Evolutionary conservation across 2,113 vertebrate species (phyloP).

Genomic region (Percopsis transmontana): DNA sequence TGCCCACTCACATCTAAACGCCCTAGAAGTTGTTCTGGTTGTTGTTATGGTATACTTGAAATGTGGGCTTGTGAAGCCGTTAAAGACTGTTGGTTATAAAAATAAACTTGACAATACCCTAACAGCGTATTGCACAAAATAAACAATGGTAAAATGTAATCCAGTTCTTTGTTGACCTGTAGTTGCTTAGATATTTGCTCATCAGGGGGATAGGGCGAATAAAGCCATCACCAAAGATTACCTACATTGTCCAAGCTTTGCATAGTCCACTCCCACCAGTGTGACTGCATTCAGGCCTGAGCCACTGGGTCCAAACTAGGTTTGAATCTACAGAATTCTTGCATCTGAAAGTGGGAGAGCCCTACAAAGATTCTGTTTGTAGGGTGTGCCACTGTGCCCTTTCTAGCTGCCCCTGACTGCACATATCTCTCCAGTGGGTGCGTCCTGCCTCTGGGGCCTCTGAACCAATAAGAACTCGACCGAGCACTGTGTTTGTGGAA

Average conservation of each 20-base stretch:
- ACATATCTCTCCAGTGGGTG: slow-evolving; percentile 77
- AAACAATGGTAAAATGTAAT: not conserved
- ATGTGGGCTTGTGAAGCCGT: no score
- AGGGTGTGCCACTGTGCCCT: slow-evolving; percentile 70
- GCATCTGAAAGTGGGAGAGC: not conserved
- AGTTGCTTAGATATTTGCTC: not conserved
- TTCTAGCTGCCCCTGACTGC: slow-evolving; percentile 66
- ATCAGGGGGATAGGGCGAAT: not conserved
- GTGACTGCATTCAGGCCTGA: not conserved
- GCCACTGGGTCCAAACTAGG: not conserved
- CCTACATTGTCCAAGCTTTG: not conserved
- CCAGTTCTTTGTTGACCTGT: not conserved
- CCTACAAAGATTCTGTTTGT: slow-evolving; percentile 39
- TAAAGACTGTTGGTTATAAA: not conserved
- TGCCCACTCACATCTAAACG: no score
- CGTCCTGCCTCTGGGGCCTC: slow-evolving; percentile 51
- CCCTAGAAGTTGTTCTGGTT: no score
- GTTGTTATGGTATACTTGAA: no score
- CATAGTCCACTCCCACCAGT: not conserved
- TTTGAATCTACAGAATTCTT: not conserved
- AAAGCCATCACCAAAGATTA: slow-evolving; percentile 12
- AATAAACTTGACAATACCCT: not conserved
- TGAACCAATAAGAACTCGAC: slow-evolving; percentile 65
- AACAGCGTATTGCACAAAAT: not conserved
- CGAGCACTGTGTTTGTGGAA: slow-evolving; percentile 53